These are phyloP conservation scores for Nymphalis c-album DNA, from an alignment of 2,888 invertebrate species.

Conservation along the genomic window DNA sequence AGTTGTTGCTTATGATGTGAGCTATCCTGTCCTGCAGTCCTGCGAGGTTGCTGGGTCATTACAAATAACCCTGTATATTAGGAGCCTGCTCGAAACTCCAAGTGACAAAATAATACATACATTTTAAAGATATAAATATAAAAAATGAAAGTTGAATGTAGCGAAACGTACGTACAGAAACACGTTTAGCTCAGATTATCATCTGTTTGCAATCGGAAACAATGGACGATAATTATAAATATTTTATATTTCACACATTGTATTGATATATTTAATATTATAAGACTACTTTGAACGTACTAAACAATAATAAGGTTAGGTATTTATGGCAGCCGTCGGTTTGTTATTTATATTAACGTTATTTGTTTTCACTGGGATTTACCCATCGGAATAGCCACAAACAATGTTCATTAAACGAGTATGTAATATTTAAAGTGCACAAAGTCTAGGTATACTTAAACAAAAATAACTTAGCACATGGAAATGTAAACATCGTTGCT, in stretches of 20 bases:
- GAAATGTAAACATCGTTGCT: no score
- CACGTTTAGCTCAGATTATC: not conserved
- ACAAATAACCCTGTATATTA: no score
- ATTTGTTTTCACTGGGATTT: not conserved
- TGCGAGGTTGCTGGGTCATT: no score
- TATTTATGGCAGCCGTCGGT: not conserved
- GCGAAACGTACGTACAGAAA: not conserved
- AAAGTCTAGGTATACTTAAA: no score
- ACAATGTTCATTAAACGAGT: not conserved
- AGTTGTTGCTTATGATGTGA: no score
- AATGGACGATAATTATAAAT: slow-evolving; percentile 8
- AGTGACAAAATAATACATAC: not conserved
- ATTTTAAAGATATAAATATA: not conserved
- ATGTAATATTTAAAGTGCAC: not conserved
- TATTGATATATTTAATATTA: not conserved
- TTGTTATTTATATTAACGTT: not conserved
- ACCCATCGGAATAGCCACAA: not conserved
- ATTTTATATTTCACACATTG: not conserved
- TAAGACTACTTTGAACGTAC: not conserved
- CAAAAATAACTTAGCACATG: no score
- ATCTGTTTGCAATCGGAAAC: not conserved
- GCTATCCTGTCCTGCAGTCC: no score
- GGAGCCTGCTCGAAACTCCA: no score
- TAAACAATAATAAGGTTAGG: not conserved
- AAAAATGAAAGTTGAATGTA: not conserved